Evolutionary conservation across 2,797 vertebrate species (phyloP).

Genomic region (Parauchenoglanis ngamensis): DNA sequence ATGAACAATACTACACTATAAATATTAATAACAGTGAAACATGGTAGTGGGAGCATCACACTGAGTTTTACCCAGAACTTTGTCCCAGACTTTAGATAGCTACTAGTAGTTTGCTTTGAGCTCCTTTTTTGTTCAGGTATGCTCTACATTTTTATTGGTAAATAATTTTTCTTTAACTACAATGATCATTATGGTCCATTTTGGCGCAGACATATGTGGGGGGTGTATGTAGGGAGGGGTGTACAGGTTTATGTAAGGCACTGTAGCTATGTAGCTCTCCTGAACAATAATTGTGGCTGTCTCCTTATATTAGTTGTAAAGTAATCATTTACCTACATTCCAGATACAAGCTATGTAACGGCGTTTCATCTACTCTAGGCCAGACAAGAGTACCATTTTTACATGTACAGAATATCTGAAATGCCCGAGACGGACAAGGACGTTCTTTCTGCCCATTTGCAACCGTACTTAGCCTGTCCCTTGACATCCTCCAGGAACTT

Average conservation of each 20-base stretch:
- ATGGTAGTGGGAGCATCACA: not conserved
- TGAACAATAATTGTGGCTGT: too few species aligned
- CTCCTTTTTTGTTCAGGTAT: not conserved
- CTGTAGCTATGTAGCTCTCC: not conserved
- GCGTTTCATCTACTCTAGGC: not conserved
- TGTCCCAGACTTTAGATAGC: not conserved
- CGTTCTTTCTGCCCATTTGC: not conserved
- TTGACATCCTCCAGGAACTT: slow-evolving; percentile 96
- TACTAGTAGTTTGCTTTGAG: not conserved
- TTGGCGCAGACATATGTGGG: not conserved
- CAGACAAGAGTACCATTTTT: not conserved
- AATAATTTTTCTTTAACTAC: not conserved
- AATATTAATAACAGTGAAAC: not conserved
- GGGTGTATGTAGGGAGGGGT: too few species aligned
- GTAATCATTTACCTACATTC: not conserved
- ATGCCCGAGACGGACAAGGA: not conserved
- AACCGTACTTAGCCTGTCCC: slow-evolving; percentile 85
- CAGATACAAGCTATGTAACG: not conserved
- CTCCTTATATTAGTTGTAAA: not conserved
- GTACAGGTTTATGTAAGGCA: not conserved
- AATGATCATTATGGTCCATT: not conserved
- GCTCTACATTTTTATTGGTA: not conserved
- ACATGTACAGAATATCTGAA: not conserved
- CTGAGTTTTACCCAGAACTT: not conserved
- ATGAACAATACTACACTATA: not conserved